phyloP scores from a whole-genome alignment of 2,113 vertebrate species.

The Gavialis gangeticus region DNA sequence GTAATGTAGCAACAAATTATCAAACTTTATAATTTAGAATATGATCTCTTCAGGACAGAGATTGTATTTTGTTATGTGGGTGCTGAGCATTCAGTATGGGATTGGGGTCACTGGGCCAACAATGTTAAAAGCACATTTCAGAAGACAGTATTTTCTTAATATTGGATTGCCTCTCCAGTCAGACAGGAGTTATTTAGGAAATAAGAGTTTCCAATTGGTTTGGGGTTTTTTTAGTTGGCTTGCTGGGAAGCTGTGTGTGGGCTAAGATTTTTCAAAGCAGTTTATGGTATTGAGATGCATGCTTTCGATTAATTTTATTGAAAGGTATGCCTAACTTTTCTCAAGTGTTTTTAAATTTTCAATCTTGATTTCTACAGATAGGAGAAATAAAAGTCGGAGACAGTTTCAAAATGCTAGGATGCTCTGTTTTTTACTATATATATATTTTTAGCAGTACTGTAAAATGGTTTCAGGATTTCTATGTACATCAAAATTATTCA shows the following conservation, averaged over 20 bases:
- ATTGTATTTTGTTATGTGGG: neutral
- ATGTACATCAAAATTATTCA: neutral
- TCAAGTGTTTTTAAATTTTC: neutral
- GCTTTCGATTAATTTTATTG: neutral
- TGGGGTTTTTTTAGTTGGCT: neutral
- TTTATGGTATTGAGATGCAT: neutral
- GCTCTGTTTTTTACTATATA: neutral
- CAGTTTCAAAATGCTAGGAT: neutral
- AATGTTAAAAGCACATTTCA: neutral
- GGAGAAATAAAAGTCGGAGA: neutral
- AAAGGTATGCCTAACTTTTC: neutral
- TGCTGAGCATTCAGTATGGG: neutral
- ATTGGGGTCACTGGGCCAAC: neutral
- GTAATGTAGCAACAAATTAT: neutral
- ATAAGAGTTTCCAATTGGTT: neutral
- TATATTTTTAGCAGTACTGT: neutral
- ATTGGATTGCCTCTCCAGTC: neutral
- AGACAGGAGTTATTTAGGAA: neutral
- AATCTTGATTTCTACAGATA: neutral
- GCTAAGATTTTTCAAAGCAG: neutral
- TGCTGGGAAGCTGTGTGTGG: neutral
- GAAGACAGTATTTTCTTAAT: neutral
- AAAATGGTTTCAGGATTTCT: neutral
- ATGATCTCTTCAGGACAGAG: neutral
- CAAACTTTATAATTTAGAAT: neutral